phyloP scores from a whole-genome alignment of 2,113 vertebrate genomes.

The Ceyx cyanopectus region DNA sequence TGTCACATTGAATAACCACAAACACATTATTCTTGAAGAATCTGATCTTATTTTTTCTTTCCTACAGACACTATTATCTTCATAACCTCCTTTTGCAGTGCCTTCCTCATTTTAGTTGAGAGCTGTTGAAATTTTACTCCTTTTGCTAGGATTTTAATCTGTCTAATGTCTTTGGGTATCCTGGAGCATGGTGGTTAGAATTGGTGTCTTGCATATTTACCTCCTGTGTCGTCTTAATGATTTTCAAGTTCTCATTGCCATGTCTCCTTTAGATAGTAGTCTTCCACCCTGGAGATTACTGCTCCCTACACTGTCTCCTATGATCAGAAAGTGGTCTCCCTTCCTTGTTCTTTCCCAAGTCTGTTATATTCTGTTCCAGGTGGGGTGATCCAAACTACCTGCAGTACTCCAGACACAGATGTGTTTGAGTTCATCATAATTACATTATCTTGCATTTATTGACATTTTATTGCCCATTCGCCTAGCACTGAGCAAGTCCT shows the following conservation, averaged over 20 bases:
- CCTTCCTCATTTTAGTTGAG: background rate
- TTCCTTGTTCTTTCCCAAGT: background rate
- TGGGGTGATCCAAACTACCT: fast-evolving
- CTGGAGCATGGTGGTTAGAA: background rate
- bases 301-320: background rate
- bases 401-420: background rate
- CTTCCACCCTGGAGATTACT: background rate
- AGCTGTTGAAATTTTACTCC: background rate
- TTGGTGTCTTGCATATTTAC: fast-evolving
- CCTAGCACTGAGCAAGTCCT: background rate
- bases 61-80: background rate
- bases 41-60: background rate
- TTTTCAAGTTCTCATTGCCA: background rate
- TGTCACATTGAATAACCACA: background rate
- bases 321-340: background rate
- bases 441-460: background rate
- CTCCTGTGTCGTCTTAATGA: background rate
- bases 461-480: background rate
- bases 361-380: background rate
- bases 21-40: background rate
- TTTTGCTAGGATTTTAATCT: background rate
- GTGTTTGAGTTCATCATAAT: background rate
- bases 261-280: background rate
- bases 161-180: background rate
- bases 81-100: background rate